Conservation (phyloP, 2,797 vertebrate genomes). For the Esox lucius region DNA sequence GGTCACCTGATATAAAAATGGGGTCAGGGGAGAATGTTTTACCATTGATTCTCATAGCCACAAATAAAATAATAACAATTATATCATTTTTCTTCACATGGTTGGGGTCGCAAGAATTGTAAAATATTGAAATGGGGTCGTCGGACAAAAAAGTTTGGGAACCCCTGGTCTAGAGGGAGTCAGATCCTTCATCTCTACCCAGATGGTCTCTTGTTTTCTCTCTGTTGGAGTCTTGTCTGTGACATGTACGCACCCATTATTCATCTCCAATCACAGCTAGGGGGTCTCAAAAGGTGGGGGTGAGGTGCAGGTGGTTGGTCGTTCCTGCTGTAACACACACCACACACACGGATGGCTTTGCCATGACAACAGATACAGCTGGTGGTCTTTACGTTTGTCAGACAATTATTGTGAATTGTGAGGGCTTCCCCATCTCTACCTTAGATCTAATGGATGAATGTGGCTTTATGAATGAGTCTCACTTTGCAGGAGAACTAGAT, state of each 20-base stretch:
- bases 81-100: no score
- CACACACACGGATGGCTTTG: constrained; percentile 8
- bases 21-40: no score
- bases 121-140: no score
- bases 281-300: not conserved
- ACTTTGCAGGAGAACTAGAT: not conserved
- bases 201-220: not conserved
- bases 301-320: not conserved
- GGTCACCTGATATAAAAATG: no score
- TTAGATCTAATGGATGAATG: not conserved
- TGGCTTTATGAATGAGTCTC: not conserved
- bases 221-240: constrained; percentile 12
- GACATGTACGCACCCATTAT: constrained; percentile 17
- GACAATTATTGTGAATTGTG: constrained; percentile 7
- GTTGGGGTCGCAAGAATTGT: no score
- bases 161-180: not conserved
- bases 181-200: not conserved
- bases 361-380: constrained; percentile 25
- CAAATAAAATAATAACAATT: no score
- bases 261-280: constrained; percentile 14
- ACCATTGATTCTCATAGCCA: no score
- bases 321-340: not conserved
- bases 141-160: no score
- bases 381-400: constrained; percentile 20
- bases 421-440: not conserved